phyloP scores from a whole-genome alignment of 2,888 invertebrate genomes.

The Laothoe populi region DNA sequence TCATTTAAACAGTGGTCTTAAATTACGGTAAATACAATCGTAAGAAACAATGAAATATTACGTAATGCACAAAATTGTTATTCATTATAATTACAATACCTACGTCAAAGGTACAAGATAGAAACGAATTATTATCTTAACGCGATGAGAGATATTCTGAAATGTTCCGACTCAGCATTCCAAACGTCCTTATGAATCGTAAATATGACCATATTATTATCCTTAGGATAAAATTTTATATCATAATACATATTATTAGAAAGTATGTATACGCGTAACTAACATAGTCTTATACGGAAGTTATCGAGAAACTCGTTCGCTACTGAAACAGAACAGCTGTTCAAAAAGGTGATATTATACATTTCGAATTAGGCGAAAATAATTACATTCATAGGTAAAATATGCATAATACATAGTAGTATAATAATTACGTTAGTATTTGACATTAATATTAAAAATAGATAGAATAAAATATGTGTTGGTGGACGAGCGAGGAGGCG shows the following conservation, averaged over 20 bases:
- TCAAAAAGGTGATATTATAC: conserved; percentile 82
- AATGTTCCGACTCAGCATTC: conserved; percentile 79
- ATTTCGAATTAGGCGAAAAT: conserved; percentile 84
- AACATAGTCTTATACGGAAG: conserved; percentile 82
- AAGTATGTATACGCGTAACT: conserved; percentile 83
- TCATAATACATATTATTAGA: conserved; percentile 82
- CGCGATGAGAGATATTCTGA: conserved; percentile 82
- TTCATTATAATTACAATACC: conserved; percentile 84
- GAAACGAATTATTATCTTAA: conserved; percentile 82
- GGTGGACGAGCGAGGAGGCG: conserved; percentile 80
- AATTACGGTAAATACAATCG: conserved; percentile 81
- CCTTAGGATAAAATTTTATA: conserved; percentile 84
- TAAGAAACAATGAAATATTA: conserved; percentile 84
- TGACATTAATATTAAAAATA: conserved; percentile 85
- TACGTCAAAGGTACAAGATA: conserved; percentile 83
- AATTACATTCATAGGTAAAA: conserved; percentile 84
- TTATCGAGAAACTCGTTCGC: conserved; percentile 78
- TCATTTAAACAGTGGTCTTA: conserved; percentile 80
- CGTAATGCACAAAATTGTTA: conserved; percentile 84
- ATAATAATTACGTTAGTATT: conserved; percentile 81
- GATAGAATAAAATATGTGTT: conserved; percentile 83
- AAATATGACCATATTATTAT: conserved; percentile 81
- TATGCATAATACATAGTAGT: conserved; percentile 76
- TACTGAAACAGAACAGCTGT: conserved; percentile 80
- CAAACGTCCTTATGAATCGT: conserved; percentile 79